Evolutionary conservation across 2,797 vertebrate species (phyloP).

Genomic region (Limnodromus scolopaceus): DNA sequence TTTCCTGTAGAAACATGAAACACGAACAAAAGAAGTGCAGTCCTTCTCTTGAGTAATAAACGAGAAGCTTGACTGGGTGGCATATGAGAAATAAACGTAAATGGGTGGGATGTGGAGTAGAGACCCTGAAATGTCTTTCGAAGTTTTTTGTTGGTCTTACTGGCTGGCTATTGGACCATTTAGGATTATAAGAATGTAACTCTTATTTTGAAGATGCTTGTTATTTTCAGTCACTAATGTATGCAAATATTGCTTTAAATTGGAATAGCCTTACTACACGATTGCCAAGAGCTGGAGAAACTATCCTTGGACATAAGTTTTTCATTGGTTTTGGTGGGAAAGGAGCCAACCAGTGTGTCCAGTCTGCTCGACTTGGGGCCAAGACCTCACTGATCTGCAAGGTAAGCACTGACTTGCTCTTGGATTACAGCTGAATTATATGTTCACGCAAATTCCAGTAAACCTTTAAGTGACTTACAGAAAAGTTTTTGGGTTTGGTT

Average conservation of each 20-base stretch:
- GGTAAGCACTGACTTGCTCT: constrained; percentile 77
- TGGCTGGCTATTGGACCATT: background rate
- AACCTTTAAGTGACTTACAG: background rate
- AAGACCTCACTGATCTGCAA: constrained; percentile 92
- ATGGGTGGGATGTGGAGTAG: background rate
- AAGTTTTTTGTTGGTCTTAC: background rate
- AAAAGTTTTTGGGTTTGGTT: background rate
- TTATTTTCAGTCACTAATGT: constrained; percentile 23
- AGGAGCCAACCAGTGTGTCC: constrained; percentile 97
- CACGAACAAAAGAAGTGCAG: background rate
- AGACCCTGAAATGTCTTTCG: background rate
- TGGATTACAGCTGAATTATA: background rate
- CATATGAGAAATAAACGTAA: background rate
- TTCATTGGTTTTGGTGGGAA: constrained; percentile 97
- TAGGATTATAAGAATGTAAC: background rate
- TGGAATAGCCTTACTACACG: constrained; percentile 86
- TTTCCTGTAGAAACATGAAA: constrained; percentile 1
- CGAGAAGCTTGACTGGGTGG: background rate
- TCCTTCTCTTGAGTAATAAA: background rate
- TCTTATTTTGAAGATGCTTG: background rate
- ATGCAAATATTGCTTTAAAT: constrained; percentile 48
- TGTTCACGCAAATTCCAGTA: background rate
- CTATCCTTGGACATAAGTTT: constrained; percentile 93
- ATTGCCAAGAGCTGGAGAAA: constrained; percentile 93
- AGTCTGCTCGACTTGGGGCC: constrained; percentile 91